A percentile compares a stretch with the other conserved stretches of the same genome.
Conservation (phyloP, 2,113 vertebrate species). For the Bubo scandiacus region DNA sequence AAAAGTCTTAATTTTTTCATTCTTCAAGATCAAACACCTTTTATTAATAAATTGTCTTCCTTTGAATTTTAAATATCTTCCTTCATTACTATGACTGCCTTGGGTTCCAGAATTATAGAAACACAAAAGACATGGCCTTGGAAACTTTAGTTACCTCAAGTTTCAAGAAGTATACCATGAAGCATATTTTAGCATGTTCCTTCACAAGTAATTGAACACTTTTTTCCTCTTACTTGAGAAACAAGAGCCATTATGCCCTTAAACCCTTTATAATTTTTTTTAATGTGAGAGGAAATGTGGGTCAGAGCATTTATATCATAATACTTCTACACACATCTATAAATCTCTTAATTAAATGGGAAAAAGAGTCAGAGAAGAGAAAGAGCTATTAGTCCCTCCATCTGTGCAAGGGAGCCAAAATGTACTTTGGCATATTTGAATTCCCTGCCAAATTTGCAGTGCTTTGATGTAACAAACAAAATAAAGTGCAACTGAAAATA, state of each 20-base stretch:
- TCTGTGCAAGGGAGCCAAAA: not conserved
- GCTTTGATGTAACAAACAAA: not conserved
- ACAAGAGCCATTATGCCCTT: not conserved
- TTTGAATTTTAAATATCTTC: not conserved
- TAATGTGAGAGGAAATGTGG: not conserved
- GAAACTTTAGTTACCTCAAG: not conserved
- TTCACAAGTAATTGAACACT: not conserved
- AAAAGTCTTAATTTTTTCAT: not conserved
- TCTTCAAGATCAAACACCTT: not conserved
- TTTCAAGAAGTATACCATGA: not conserved
- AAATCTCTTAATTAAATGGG: constrained; percentile 13
- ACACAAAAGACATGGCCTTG: not conserved
- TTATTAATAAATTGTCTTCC: not conserved
- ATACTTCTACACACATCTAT: not conserved
- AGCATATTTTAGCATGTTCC: not conserved
- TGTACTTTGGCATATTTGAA: not conserved
- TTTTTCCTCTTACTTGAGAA: not conserved
- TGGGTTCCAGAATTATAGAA: not conserved
- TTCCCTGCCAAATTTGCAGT: not conserved
- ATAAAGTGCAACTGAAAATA: not conserved
- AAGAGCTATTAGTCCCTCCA: not conserved
- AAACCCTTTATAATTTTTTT: not conserved
- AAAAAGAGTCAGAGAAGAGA: not conserved
- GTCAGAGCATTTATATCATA: not conserved
- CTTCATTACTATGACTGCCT: not conserved